Base-by-base conservation (phyloP, 1,140 invertebrate genomes). In the Magallana ariakensis region DNA sequence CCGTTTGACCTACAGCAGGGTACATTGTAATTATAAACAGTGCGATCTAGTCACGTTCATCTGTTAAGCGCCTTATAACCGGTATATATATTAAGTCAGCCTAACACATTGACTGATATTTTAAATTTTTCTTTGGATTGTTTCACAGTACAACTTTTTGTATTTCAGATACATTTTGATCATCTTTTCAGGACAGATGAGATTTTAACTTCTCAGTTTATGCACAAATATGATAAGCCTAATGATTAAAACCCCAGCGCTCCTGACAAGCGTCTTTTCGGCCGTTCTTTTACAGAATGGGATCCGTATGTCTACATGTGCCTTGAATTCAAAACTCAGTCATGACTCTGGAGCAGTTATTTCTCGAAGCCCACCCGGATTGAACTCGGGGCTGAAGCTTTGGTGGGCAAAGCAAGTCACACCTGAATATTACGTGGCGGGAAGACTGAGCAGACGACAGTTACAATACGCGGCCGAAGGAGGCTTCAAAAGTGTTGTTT, bases 381-480 rank as follows among this genome's bases (percentile, higher is more conserved):
- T 92, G 3, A 89, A 91, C 9, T 81, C 91, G 19, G 88, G 89
- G 19, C 87, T 85, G 46, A 93, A 93, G 87, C 84, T 91, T 54
- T 93, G 93, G 93, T 93, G 93, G 93, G 90, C 91, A 3, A 93
- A 93, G 84, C 91, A 92, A 88, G 87, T 93, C 19, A 93, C 93
- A 2, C 89, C 90, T 15, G 91, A 93, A 56, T 90, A 91, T 8
- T 90, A 92, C 86, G 87, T 93, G 16, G 90, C 90, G 11, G 93
- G 93, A 26, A 70, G 93, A 75, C 85, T 92, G n/a, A 90, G 92
- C n/a, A 90, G 90, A 56, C 81, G 91, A 33, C 92, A 93, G 80
- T 90, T 93, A 54, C 93, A 93, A 86, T 93, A 93, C 84, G 91
- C 91, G 16, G 75, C 87, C 26, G 93, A 93, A 4, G 90, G 89